Base-by-base conservation (phyloP, 1,140 invertebrate species). In the Papilio machaon region DNA sequence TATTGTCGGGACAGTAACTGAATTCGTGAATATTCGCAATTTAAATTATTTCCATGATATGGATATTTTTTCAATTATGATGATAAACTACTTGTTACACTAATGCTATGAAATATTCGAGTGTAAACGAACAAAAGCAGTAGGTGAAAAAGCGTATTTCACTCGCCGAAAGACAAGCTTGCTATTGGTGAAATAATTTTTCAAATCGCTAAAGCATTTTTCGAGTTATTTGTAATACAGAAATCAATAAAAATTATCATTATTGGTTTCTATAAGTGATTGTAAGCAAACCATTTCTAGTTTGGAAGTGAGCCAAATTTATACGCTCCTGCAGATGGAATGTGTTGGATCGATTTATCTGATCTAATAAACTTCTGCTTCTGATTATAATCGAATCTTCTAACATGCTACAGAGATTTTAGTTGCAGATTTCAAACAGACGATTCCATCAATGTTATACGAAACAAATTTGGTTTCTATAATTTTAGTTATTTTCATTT, bases 351-450 rank as follows among this genome's bases (percentile, higher is more conserved):
- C 30, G 64, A 70, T 35, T 35, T 35, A 70, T 70, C 30, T 38
- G 64, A 70, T 70, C 64, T 35, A 70, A 70, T 70, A 70, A 70
- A 70, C 64, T 70, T 70, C 64, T 70, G 64, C 30, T 70, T 35
- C 30, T 70, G 30, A 70, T 64, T 64, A 6, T 70, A 70, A 70
- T 35, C 64, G 15, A 70, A 70, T 70, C 30, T 35, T 70, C 64
- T 35, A 35, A 38, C 4, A 8, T 17, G 64, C 64, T 70, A 70
- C 64, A 23, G 30, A 30, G 23, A 15, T 70, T 35, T 70, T 35
- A 15, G 11, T 17, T 30, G 10, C 23, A 13, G 11, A 70, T 35
- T 70, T 70, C 13, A 70, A 35, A 70, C 15, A 5, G 5, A 49
- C 13, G n/a, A 7, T 58, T 58, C 8, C 17, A n/a, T 58, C 17